Percentiles rank a stretch among this genome's conserved stretches.
Conservation (phyloP, 1,140 invertebrate species). For the Atta colombica region DNA sequence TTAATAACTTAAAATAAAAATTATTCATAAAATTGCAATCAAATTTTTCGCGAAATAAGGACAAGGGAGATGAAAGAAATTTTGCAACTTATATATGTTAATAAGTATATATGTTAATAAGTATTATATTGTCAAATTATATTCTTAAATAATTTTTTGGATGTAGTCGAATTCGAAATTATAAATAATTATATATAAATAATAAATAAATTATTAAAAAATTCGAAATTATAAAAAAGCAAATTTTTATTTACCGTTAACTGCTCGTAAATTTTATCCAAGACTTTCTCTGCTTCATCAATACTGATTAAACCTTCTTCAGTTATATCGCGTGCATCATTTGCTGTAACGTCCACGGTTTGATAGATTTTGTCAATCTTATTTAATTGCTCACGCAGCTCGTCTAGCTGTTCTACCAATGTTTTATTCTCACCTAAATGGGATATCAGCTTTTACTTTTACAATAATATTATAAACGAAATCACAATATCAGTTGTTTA, state of each 20-base stretch:
- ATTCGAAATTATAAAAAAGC: not conserved
- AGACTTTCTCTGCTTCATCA: conserved; percentile 91
- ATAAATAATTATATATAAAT: no score
- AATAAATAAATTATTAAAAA: no score
- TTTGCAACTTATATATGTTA: not conserved
- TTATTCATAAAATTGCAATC: conserved; percentile 47
- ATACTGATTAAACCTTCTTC: conserved; percentile 90
- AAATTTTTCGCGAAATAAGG: not conserved
- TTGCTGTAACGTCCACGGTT: conserved; percentile 88
- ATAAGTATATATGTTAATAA: not conserved
- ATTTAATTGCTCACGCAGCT: conserved; percentile 89
- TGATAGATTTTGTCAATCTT: conserved; percentile 89
- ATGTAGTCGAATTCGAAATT: not conserved
- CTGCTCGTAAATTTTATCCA: conserved; percentile 91
- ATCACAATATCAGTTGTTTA: not conserved
- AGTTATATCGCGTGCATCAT: conserved; percentile 88
- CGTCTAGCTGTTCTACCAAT: conserved; percentile 90
- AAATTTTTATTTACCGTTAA: conserved; percentile 86
- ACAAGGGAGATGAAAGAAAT: not conserved
- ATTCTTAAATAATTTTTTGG: not conserved
- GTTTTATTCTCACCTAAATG: conserved; percentile 88
- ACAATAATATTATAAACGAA: not conserved
- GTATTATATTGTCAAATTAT: no score
- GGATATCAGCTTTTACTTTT: not conserved
- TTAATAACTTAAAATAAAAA: conserved; percentile 42